These are phyloP conservation scores for Littorina saxatilis DNA, from an alignment of 1,140 invertebrate genomes.

Conservation along the genomic window DNA sequence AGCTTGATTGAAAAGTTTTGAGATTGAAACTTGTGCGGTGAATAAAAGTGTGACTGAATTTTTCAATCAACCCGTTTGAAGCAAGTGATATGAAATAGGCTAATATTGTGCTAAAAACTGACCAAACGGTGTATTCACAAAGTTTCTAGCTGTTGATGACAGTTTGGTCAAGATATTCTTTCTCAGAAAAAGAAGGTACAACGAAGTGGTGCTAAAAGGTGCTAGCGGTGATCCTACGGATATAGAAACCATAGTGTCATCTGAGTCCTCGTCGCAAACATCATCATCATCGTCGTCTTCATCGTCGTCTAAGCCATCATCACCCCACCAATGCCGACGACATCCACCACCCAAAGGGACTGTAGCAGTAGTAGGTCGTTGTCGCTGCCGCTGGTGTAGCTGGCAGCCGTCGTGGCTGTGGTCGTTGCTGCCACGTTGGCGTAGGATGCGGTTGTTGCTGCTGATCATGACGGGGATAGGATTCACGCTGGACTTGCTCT, in stretches of 20 bases:
- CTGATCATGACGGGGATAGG: conserved; percentile 68
- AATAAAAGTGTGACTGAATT: too few relatives aligned
- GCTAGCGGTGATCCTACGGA: neutral
- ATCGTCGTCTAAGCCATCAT: neutral
- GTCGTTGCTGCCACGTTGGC: conserved; percentile 8
- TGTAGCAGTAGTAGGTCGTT: neutral
- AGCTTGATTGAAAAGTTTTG: too few relatives aligned
- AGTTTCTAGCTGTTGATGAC: too few relatives aligned
- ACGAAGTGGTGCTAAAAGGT: neutral
- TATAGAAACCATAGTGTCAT: too few relatives aligned
- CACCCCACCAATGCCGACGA: neutral
- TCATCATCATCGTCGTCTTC: neutral
- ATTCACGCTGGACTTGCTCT: conserved; percentile 67
- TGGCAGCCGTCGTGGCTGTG: conserved; percentile 18
- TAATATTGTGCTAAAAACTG: too few relatives aligned
- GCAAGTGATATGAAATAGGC: too few relatives aligned
- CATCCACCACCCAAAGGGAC: neutral
- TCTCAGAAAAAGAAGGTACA: neutral
- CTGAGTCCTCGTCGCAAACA: neutral
- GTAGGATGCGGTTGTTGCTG: conserved; percentile 57
- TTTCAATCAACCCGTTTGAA: too few relatives aligned
- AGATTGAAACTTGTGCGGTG: too few relatives aligned
- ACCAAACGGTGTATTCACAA: too few relatives aligned
- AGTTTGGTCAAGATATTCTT: too few relatives aligned
- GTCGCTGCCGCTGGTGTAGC: neutral